Evolutionary conservation across 2,113 vertebrate genomes (phyloP).

Genomic region (Phrynosoma platyrhinos): DNA sequence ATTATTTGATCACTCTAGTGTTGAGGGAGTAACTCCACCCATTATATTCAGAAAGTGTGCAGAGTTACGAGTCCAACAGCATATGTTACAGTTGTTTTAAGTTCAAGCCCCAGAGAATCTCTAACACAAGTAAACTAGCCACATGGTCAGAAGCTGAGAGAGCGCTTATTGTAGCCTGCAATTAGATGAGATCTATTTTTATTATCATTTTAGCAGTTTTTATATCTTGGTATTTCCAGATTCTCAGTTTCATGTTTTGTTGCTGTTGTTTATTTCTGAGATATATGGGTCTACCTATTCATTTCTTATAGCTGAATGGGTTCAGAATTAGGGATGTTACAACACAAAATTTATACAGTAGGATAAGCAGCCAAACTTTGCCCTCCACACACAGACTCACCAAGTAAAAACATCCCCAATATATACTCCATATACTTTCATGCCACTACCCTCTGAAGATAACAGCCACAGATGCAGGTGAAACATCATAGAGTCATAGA

Average conservation of each 20-base stretch:
- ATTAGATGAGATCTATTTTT: too few relatives aligned
- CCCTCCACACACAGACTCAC: too few relatives aligned
- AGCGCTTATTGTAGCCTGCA: background rate
- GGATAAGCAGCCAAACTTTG: too few relatives aligned
- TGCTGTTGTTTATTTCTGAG: too few relatives aligned
- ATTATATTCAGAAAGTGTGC: background rate
- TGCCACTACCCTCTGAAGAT: too few relatives aligned
- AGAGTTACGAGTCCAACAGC: background rate
- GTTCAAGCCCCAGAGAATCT: background rate
- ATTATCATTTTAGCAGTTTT: background rate
- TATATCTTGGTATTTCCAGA: background rate
- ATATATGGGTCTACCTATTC: background rate
- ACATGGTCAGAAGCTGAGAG: background rate
- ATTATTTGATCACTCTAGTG: conserved; percentile 15
- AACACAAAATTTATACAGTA: background rate
- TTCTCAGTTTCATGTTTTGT: background rate
- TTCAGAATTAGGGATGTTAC: background rate
- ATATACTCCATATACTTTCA: too few relatives aligned
- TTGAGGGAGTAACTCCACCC: conserved; percentile 11
- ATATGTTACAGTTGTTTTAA: background rate
- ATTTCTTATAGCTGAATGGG: background rate
- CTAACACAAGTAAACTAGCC: background rate
- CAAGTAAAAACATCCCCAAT: too few relatives aligned
- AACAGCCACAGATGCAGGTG: too few relatives aligned
- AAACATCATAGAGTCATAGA: too few relatives aligned